Conservation (phyloP, 2,888 invertebrate genomes). For the Apotomis capreana region DNA sequence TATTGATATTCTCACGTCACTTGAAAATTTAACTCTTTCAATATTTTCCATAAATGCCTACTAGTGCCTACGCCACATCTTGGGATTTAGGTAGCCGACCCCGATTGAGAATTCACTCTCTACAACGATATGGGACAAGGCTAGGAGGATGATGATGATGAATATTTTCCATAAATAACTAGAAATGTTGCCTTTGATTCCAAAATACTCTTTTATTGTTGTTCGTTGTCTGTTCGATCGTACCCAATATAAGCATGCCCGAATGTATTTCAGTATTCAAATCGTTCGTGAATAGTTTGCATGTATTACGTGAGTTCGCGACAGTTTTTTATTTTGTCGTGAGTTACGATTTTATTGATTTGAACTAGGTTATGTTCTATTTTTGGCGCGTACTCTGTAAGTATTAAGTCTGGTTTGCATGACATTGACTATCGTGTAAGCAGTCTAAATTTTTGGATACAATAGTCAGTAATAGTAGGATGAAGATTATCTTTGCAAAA, state of each 20-base stretch:
- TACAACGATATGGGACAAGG: too few relatives aligned
- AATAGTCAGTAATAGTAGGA: not conserved
- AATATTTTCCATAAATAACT: not conserved
- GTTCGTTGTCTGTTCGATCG: slow-evolving; percentile 45
- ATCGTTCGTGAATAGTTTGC: slow-evolving; percentile 63
- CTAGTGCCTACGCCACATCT: too few relatives aligned
- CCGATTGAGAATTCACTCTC: too few relatives aligned
- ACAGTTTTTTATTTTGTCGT: slow-evolving; percentile 50
- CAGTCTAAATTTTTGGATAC: not conserved
- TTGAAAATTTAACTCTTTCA: not conserved
- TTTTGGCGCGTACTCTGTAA: slow-evolving; percentile 19
- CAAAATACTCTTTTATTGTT: slow-evolving; percentile 28
- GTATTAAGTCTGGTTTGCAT: slow-evolving; percentile 42
- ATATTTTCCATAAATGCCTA: not conserved
- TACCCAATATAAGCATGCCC: slow-evolving; percentile 63
- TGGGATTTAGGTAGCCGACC: too few relatives aligned
- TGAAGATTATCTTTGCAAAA: not conserved
- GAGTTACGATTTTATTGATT: slow-evolving; percentile 53
- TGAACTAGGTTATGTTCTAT: slow-evolving; percentile 36
- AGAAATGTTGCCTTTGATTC: slow-evolving; percentile 1
- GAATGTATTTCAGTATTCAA: slow-evolving; percentile 59
- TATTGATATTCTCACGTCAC: not conserved
- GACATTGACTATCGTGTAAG: slow-evolving; percentile 1
- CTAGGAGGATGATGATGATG: too few relatives aligned
- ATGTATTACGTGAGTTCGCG: slow-evolving; percentile 59